Conservation (phyloP, 2,113 vertebrate species). For the Ceuthmochares aereus region DNA sequence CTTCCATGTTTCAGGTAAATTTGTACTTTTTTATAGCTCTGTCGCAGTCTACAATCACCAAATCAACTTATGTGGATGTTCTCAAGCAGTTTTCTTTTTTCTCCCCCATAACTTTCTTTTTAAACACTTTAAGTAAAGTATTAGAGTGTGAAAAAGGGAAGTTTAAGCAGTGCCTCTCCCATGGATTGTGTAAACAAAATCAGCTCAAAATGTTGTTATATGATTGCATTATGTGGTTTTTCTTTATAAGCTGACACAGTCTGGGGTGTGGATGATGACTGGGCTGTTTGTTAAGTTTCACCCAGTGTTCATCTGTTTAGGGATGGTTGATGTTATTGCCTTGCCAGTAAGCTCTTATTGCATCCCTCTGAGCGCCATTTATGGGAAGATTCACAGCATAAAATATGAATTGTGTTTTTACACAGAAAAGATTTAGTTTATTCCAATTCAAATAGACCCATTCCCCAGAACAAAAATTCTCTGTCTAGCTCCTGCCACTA, state of each 20-base stretch:
- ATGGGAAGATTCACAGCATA: neutral
- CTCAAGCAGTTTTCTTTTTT: neutral
- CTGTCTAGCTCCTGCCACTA: neutral
- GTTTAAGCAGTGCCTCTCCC: neutral
- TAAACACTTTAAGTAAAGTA: neutral
- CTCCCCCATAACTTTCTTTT: neutral
- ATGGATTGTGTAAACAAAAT: neutral
- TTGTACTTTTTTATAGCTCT: neutral
- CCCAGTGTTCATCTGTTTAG: neutral
- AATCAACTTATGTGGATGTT: neutral
- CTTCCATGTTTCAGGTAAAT: conserved; percentile 36
- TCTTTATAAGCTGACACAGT: neutral
- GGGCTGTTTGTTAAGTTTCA: neutral
- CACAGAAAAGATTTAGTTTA: neutral
- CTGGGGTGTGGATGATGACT: neutral
- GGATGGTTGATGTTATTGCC: neutral
- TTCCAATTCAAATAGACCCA: neutral
- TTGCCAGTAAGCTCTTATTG: neutral
- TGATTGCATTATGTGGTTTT: neutral
- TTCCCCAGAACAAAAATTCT: neutral
- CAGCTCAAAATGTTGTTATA: neutral
- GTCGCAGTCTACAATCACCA: neutral
- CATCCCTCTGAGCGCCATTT: neutral
- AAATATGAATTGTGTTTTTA: neutral
- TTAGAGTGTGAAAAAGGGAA: neutral